phyloP scores from a whole-genome alignment of 2,888 invertebrate species.

The Colostygia pectinataria region DNA sequence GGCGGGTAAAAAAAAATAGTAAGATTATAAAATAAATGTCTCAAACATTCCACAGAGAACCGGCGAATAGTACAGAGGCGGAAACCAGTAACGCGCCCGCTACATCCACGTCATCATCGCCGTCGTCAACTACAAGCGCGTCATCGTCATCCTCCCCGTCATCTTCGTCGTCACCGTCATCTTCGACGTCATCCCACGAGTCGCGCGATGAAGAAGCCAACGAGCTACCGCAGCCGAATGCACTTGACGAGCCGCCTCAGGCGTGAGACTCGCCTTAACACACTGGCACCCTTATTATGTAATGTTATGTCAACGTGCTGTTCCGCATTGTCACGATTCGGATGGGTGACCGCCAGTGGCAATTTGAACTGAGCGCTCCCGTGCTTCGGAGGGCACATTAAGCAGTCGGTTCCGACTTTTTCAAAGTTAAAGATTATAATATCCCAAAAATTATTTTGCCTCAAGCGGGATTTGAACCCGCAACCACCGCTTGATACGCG shows the following conservation, averaged over 20 bases:
- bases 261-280: slow-evolving; percentile 68
- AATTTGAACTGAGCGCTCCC: too few relatives aligned
- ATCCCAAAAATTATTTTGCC: too few relatives aligned
- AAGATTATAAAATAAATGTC: not conserved
- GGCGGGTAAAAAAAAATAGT: not conserved
- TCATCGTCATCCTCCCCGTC: slow-evolving; percentile 36
- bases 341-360: too few relatives aligned
- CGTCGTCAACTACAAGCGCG: slow-evolving; percentile 26
- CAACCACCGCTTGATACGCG: too few relatives aligned
- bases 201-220: slow-evolving; percentile 35
- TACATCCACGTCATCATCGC: slow-evolving; percentile 40
- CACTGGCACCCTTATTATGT: too few relatives aligned
- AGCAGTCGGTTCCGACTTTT: too few relatives aligned
- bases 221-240: slow-evolving; percentile 69
- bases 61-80: slow-evolving; percentile 15
- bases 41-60: slow-evolving; percentile 22
- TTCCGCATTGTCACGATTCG: too few relatives aligned
- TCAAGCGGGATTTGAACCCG: too few relatives aligned
- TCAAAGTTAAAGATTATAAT: too few relatives aligned
- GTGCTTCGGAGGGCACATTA: too few relatives aligned
- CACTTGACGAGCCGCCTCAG: slow-evolving; percentile 76
- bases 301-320: too few relatives aligned
- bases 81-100: slow-evolving; percentile 19
- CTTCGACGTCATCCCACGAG: slow-evolving; percentile 42
- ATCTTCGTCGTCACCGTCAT: slow-evolving; percentile 47